phyloP scores from a whole-genome alignment of 2,888 invertebrate species.

The Andricus quercusramuli region DNA sequence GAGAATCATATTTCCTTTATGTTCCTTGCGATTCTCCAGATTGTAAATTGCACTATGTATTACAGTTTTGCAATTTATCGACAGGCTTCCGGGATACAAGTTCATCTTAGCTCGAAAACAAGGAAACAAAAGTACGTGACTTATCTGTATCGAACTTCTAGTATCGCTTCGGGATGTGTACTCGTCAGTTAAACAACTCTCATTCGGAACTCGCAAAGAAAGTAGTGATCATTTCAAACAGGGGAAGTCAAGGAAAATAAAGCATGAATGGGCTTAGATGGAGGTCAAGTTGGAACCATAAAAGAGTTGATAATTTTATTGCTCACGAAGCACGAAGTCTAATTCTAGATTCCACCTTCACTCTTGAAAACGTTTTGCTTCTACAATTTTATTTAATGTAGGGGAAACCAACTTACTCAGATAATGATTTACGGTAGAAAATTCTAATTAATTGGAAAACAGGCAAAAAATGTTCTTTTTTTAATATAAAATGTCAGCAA shows the following conservation, averaged over 20 bases:
- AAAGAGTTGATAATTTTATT: slow-evolving; percentile 22
- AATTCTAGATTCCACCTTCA: not conserved
- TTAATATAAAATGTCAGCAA: no score
- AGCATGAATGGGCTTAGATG: slow-evolving; percentile 4
- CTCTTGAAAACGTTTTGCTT: not conserved
- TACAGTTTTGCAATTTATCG: slow-evolving; percentile 16
- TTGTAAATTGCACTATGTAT: not conserved
- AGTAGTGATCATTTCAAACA: not conserved
- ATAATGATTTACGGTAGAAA: no score
- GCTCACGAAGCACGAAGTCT: slow-evolving; percentile 11
- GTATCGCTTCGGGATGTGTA: slow-evolving; percentile 9
- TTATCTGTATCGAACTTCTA: slow-evolving; percentile 17
- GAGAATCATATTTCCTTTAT: not conserved
- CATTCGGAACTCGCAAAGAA: slow-evolving; percentile 6
- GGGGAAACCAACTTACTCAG: no score
- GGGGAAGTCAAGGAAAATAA: not conserved
- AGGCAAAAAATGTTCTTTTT: no score
- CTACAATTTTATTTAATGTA: not conserved
- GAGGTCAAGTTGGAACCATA: not conserved
- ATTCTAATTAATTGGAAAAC: no score
- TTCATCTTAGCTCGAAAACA: not conserved
- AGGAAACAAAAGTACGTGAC: slow-evolving; percentile 36
- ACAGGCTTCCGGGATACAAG: not conserved
- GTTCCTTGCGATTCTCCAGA: not conserved
- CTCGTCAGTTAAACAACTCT: slow-evolving; percentile 28